A percentile compares a stretch with the other conserved stretches of the same genome.
These are phyloP conservation scores for Amphiprion percula DNA, from an alignment of 2,113 vertebrate species.

Conservation along the genomic window DNA sequence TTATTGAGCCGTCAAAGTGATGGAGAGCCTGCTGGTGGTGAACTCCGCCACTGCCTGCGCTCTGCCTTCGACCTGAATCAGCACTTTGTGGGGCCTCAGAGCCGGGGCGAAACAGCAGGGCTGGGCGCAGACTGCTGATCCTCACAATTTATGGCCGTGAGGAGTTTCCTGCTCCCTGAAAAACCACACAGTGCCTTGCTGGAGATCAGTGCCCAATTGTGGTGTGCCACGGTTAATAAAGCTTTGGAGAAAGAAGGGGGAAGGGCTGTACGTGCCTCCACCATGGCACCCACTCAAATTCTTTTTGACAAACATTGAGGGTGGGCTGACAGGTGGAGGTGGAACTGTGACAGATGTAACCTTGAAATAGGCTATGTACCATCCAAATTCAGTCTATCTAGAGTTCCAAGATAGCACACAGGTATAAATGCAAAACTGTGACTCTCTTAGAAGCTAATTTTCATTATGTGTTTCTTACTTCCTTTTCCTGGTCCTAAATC, in stretches of 20 bases:
- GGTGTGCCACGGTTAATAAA: constrained; percentile 72
- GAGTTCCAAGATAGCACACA: constrained; percentile 16
- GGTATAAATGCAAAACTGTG: not conserved
- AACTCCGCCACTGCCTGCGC: constrained; percentile 69
- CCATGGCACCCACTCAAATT: constrained; percentile 15
- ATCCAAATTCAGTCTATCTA: not conserved
- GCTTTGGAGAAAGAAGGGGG: constrained; percentile 46
- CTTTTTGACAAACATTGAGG: constrained; percentile 22
- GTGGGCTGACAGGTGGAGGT: constrained; percentile 11
- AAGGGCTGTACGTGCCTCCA: constrained; percentile 28
- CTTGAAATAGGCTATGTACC: not conserved
- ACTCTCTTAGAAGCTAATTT: not conserved
- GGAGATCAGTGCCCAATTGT: constrained; percentile 63
- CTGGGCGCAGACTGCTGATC: constrained; percentile 75
- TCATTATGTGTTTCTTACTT: not conserved
- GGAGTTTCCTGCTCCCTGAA: constrained; percentile 80
- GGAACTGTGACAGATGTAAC: constrained; percentile 2
- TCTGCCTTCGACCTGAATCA: constrained; percentile 82
- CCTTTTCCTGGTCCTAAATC: constrained; percentile 5
- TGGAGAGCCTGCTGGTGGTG: constrained; percentile 80
- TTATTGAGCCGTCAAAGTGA: constrained; percentile 91
- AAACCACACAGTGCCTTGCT: constrained; percentile 67
- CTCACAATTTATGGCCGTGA: constrained; percentile 78
- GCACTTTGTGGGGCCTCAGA: constrained; percentile 79
- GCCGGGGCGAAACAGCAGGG: constrained; percentile 60